Evolutionary conservation across 2,797 vertebrate genomes (phyloP).

Genomic region (Myotis planiceps): DNA sequence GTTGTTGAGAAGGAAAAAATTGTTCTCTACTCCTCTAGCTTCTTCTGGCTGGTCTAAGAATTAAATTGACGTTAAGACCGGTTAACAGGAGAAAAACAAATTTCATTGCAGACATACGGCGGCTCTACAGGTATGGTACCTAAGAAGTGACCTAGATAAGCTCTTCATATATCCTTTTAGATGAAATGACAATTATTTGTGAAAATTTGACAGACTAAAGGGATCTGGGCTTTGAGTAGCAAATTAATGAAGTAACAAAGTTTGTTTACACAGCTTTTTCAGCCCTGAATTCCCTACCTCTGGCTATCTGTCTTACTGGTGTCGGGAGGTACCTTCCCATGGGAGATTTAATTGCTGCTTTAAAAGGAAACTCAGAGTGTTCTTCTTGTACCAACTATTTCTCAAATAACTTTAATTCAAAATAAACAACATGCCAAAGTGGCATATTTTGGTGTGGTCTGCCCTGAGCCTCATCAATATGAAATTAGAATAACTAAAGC

Average conservation of each 20-base stretch:
- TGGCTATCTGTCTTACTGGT: too few relatives aligned
- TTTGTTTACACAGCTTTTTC: neutral
- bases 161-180: neutral
- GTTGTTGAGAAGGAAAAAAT: neutral
- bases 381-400: neutral
- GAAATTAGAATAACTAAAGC: neutral
- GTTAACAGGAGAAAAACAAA: neutral
- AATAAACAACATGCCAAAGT: neutral
- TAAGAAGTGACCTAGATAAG: neutral
- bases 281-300: neutral
- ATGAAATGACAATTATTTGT: neutral
- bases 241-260: neutral
- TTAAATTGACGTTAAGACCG: neutral
- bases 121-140: neutral
- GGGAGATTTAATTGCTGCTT: neutral
- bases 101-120: neutral
- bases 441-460: neutral
- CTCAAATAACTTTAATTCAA: neutral
- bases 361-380: neutral
- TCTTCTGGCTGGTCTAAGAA: neutral
- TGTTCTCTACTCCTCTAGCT: neutral
- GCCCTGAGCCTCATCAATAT: neutral
- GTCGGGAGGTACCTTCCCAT: neutral
- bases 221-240: neutral
- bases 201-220: neutral